Conservation (phyloP, 2,113 vertebrate genomes). For the Oreotragus oreotragus region DNA sequence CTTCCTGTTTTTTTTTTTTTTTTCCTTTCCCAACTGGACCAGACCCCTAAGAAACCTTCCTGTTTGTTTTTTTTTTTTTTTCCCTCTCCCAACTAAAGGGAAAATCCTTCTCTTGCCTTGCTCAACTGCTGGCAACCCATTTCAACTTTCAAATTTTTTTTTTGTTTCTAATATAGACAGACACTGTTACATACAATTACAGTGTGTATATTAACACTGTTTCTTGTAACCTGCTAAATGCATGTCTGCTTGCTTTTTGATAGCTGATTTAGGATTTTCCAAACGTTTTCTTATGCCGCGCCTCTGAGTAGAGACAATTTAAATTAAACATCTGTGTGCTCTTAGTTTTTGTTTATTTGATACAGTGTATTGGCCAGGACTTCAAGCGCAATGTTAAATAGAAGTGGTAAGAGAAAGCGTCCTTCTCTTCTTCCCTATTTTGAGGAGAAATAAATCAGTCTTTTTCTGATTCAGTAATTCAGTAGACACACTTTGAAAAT, state of each 20-base stretch:
- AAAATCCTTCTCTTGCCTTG: background rate
- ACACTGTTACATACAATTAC: background rate
- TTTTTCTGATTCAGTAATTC: background rate
- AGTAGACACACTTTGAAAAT: background rate
- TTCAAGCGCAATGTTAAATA: background rate
- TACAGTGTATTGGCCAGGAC: background rate
- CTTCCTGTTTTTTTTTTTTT: background rate
- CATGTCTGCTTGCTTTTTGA: background rate
- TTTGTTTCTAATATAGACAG: background rate
- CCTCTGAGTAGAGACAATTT: background rate
- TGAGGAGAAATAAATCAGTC: background rate
- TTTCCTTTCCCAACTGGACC: accelerated
- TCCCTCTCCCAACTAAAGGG: background rate
- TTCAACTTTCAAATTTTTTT: background rate
- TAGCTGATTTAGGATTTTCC: background rate
- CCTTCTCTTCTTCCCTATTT: background rate
- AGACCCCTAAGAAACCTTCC: background rate
- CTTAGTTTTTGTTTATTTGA: background rate
- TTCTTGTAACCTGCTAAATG: background rate
- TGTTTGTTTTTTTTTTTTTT: background rate
- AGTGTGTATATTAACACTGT: background rate
- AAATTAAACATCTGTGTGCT: background rate
- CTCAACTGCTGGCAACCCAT: too few relatives aligned
- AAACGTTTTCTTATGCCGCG: background rate
- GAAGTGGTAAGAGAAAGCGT: background rate